phyloP scores from a whole-genome alignment of 2,888 invertebrate species.

The Pseudeuparius sepicola region DNA sequence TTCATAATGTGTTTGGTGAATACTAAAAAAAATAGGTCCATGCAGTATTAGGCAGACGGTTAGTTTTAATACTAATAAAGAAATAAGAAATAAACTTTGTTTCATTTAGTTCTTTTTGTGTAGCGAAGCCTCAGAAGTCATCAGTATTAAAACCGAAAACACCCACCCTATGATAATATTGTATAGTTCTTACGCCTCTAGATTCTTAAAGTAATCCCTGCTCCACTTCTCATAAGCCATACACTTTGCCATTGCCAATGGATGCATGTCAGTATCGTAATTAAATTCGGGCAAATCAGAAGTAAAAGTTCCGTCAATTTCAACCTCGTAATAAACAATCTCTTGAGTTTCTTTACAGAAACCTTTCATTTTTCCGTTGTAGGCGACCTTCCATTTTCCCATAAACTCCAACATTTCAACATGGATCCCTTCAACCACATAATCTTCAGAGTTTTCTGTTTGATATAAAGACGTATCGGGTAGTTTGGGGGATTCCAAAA shows the following conservation, averaged over 20 bases:
- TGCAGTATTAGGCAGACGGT: too few relatives aligned
- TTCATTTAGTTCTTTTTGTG: too few relatives aligned
- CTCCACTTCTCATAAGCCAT: slow-evolving; percentile 63
- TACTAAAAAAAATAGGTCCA: slow-evolving; percentile 43
- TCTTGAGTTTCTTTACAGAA: slow-evolving; percentile 27
- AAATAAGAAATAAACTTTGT: neutral
- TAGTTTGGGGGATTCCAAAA: slow-evolving; percentile 48
- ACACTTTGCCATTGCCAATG: slow-evolving; percentile 49
- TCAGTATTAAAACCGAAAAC: too few relatives aligned
- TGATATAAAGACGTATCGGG: too few relatives aligned
- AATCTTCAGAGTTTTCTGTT: too few relatives aligned
- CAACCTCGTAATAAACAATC: slow-evolving; percentile 43
- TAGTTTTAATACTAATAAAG: slow-evolving; percentile 3
- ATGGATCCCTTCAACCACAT: too few relatives aligned
- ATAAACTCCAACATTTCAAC: too few relatives aligned
- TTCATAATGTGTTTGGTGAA: slow-evolving; percentile 67
- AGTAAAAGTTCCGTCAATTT: slow-evolving; percentile 49
- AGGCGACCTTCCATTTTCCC: slow-evolving; percentile 56
- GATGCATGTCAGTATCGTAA: slow-evolving; percentile 55
- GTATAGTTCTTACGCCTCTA: slow-evolving; percentile 56
- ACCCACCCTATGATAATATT: too few relatives aligned
- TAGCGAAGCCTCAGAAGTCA: too few relatives aligned
- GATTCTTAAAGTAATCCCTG: slow-evolving; percentile 50
- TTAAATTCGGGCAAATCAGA: slow-evolving; percentile 54
- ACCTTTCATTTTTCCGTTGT: slow-evolving; percentile 54